Percentiles rank a stretch among this genome's conserved stretches.
These are phyloP conservation scores for Scaptomyza pallida DNA, from an alignment of 1,140 invertebrate genomes.

Conservation along the genomic window DNA sequence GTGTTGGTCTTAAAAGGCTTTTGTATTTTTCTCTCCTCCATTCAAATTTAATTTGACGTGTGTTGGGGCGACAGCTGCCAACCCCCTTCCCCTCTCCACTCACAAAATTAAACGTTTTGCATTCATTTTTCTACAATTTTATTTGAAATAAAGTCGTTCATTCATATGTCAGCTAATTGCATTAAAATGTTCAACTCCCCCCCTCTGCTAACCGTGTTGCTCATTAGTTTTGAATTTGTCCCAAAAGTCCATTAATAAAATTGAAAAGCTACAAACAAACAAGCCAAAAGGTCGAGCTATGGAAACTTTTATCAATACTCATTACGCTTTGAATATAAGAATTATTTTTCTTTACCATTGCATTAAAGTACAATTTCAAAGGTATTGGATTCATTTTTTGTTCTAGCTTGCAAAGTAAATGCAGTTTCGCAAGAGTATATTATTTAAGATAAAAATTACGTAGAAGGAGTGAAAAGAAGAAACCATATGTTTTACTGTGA, in stretches of 20 bases:
- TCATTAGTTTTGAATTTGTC: background rate
- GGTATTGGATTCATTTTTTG: no score
- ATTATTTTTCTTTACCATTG: background rate
- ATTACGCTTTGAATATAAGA: background rate
- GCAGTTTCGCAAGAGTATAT: no score
- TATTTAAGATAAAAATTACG: no score
- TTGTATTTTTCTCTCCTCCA: background rate
- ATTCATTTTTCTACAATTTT: background rate
- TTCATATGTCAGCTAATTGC: background rate
- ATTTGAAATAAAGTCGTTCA: background rate
- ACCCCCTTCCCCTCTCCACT: no score
- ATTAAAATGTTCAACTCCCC: background rate
- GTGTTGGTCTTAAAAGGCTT: conserved; percentile 7
- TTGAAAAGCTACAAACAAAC: background rate
- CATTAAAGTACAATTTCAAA: background rate
- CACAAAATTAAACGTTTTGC: no score
- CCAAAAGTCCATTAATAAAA: background rate
- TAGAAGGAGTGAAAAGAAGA: no score
- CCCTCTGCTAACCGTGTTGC: background rate
- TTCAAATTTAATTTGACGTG: conserved; percentile 20
- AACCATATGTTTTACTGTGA: no score
- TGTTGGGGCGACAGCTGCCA: no score
- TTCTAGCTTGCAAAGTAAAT: background rate
- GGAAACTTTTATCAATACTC: background rate
- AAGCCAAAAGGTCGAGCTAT: background rate